Evolutionary conservation across 2,888 invertebrate genomes (phyloP), one percentile per base, ranked within the genome.

Genomic region (Trichogramma dendrolimi): DNA sequence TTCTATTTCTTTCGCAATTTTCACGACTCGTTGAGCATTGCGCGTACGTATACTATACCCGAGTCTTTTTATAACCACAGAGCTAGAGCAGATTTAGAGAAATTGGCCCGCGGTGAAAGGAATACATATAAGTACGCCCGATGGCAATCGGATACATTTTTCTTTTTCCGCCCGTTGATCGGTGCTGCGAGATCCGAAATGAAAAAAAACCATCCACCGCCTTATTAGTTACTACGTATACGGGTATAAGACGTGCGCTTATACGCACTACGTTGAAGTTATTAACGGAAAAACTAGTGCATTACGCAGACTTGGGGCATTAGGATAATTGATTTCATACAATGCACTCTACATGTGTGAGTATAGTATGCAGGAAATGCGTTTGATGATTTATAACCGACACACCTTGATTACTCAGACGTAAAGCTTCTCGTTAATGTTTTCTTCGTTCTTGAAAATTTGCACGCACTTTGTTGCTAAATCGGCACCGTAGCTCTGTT

Each of bases 101-200:
- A 68, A 68, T 65, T 63, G 39, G 27, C 39, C 11, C 3, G 4
- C 6, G 67, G 67, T 58, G 68, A 69, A 69, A 69, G 48, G 47
- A 11, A 50, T 50, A 43, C 41, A 58, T 52, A 55, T 61, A 58
- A 49, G 60, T 58, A 61, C 58, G 51, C 27, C 27, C 27, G 6
- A n/a, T 50, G 39, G 40, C 50, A 56, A 61, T 61, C 58, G 56
- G 44, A 8, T n/a, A 5, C 58, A 59, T 47, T 61, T 62, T 58
- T 58, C 43, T 27, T 50, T 27, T 27, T 27, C 27, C 27, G 27
- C 27, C 48, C 59, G 50, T 59, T 43, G 44, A 48, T 61, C 49
- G 59, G 49, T 56, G 41, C 58, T 61, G 64, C 61, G 61, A 27
- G 27, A 27, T 27, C 61, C 58, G 55, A 58, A 63, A 58, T 46